Percentiles rank a stretch among this genome's conserved stretches.
phyloP scores from a whole-genome alignment of 2,113 vertebrate species.

The Rhea americana region DNA sequence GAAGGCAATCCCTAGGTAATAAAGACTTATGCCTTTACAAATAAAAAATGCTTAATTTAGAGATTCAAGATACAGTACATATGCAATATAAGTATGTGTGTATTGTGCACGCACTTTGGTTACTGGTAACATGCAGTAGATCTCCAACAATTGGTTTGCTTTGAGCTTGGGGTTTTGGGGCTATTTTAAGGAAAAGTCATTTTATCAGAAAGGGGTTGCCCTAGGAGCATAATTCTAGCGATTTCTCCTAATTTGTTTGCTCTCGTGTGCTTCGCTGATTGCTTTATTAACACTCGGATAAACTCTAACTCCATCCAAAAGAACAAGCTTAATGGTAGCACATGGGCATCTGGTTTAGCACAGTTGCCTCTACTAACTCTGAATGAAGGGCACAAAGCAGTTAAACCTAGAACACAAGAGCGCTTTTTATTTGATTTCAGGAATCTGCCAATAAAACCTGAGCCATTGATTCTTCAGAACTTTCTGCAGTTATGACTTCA shows the following conservation, averaged over 20 bases:
- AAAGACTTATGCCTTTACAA: constrained; percentile 68
- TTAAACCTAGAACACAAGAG: constrained; percentile 88
- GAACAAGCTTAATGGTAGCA: constrained; percentile 57
- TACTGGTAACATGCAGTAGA: constrained; percentile 61
- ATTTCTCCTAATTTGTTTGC: constrained; percentile 65
- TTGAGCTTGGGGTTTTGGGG: constrained; percentile 58
- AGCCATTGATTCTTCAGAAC: constrained; percentile 89
- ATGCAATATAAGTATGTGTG: constrained; percentile 30
- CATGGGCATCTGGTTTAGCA: constrained; percentile 48
- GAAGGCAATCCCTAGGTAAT: constrained; percentile 80
- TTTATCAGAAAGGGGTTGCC: constrained; percentile 57
- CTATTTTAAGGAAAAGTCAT: constrained; percentile 52
- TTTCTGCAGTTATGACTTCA: constrained; percentile 87
- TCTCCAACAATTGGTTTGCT: constrained; percentile 32
- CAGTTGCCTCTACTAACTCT: constrained; percentile 74
- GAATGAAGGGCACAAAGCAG: constrained; percentile 77
- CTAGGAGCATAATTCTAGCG: constrained; percentile 51
- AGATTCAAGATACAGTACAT: constrained; percentile 18
- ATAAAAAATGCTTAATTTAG: constrained; percentile 54
- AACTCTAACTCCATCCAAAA: constrained; percentile 68
- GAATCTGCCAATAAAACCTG: constrained; percentile 89
- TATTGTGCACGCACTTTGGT: constrained; percentile 43
- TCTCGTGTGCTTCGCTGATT: constrained; percentile 75
- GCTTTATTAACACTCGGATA: constrained; percentile 79
- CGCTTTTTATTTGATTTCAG: constrained; percentile 92